Percentiles rank a stretch among this genome's conserved stretches.
phyloP scores from a whole-genome alignment of 2,113 vertebrate species.

The Ancistrus triradiatus region DNA sequence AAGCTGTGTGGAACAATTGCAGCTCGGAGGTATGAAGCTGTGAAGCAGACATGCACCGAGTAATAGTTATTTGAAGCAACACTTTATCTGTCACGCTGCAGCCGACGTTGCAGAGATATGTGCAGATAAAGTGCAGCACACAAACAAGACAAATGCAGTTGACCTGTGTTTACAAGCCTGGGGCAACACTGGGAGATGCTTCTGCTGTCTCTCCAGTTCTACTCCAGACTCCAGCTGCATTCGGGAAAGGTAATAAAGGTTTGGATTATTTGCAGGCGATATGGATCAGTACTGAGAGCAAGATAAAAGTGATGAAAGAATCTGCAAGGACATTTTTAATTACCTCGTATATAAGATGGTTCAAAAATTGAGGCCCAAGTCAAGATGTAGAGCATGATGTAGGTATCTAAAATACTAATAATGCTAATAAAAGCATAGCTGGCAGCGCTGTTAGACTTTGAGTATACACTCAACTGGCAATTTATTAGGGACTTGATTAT shows the following conservation, averaged over 20 bases:
- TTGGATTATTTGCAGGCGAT: slow-evolving; percentile 1
- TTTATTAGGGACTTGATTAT: too few relatives aligned
- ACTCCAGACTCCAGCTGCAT: slow-evolving; percentile 49
- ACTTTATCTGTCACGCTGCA: slow-evolving; percentile 55
- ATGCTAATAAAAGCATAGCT: too few relatives aligned
- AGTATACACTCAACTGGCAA: too few relatives aligned
- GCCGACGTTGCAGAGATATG: slow-evolving; percentile 57
- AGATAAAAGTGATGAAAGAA: not conserved
- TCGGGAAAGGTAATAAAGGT: not conserved
- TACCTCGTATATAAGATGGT: not conserved
- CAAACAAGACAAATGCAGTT: slow-evolving; percentile 67
- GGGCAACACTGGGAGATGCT: slow-evolving; percentile 54
- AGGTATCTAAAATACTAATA: too few relatives aligned
- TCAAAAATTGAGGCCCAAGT: too few relatives aligned
- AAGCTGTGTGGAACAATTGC: slow-evolving; percentile 53
- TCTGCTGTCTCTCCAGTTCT: slow-evolving; percentile 51
- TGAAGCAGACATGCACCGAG: slow-evolving; percentile 49
- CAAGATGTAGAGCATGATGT: too few relatives aligned
- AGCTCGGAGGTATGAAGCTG: slow-evolving; percentile 20
- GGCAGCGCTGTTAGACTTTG: too few relatives aligned
- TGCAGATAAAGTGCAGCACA: slow-evolving; percentile 61
- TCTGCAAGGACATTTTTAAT: not conserved
- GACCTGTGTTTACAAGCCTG: slow-evolving; percentile 64
- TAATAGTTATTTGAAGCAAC: slow-evolving; percentile 57
- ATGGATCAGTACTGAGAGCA: not conserved